Evolutionary conservation across 2,888 invertebrate species (phyloP).

Genomic region (Carterocephalus palaemon): DNA sequence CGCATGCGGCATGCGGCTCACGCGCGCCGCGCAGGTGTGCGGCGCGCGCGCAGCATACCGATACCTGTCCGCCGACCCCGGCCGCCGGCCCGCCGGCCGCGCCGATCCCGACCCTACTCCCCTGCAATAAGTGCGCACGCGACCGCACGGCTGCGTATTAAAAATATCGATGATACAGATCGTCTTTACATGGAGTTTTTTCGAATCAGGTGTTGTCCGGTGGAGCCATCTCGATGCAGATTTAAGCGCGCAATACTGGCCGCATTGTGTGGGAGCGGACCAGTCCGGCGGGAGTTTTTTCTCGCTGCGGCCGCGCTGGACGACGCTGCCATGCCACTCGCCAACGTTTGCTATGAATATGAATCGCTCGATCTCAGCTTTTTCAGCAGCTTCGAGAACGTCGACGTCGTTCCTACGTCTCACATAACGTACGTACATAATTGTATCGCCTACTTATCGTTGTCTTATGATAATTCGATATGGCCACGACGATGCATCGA

Average conservation of each 20-base stretch:
- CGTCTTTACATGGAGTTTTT: constrained; percentile 37
- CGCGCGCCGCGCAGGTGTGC: constrained; percentile 55
- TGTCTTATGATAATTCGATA: constrained; percentile 14
- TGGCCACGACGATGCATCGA: constrained; percentile 8
- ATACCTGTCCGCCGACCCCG: constrained; percentile 28
- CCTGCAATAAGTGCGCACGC: not conserved
- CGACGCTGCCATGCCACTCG: no score
- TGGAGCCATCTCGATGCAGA: constrained; percentile 38
- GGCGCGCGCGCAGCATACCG: constrained; percentile 54
- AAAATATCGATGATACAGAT: constrained; percentile 42
- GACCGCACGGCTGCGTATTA: not conserved
- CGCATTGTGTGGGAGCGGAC: no score
- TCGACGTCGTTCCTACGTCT: constrained; percentile 1
- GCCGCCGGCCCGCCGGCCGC: not conserved
- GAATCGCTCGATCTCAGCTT: constrained; percentile 31
- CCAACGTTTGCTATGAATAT: constrained; percentile 49
- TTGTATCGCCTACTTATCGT: constrained; percentile 12
- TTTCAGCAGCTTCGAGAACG: constrained; percentile 9
- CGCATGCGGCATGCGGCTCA: constrained; percentile 20
- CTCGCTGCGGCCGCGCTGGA: no score
- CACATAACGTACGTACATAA: constrained; percentile 14
- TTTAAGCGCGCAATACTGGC: constrained; percentile 29
- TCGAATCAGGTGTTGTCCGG: constrained; percentile 43
- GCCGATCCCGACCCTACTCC: constrained; percentile 27
- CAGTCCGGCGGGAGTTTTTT: no score